Base-by-base conservation (phyloP, 2,888 invertebrate genomes). In the Digitonthophagus gazella region DNA sequence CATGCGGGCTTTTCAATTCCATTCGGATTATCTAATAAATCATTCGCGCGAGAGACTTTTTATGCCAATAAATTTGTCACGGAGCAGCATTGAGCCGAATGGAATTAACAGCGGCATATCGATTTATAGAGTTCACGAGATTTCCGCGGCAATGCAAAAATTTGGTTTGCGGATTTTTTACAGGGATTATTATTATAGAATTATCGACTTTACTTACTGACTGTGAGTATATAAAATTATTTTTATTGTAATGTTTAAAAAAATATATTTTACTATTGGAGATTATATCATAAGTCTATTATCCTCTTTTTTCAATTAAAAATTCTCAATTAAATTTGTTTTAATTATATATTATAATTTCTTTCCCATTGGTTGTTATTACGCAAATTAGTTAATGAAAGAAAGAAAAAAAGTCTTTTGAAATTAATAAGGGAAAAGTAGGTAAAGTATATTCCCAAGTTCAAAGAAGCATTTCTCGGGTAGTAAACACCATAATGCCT, bases 21-120 rank as follows among this genome's bases (percentile, higher is more conserved):
- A 61, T 61, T 61, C 61, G 18, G 61, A 61, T 61, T 19, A 61
- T 61, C 61, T 61, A 15, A 61, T 61, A 61, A 61, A 61, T 61
- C 61, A 61, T 61, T 44, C 15, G 16, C 61, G 61, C 16, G 61
- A 44, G 61, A 61, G 61, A 61, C 61, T 61, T 61, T 61, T 61
- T 61, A 20, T 61, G 19, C 18, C 20, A 61, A 61, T 61, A 61
- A 61, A 61, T 61, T 61, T 61, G 61, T 61, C 61, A 61, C 20
- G 61, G 61, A 6, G 61, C 61, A 6, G 61, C 18, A 61, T 19
- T 19, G 18, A 61, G 20, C 20, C 61, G 20, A 18, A 19, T 20
- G 61, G 61, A 19, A 61, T 61, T 61, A 61, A 44, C 28, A 44
- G 28, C 28, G 28, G 28, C 28, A 44, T 44, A 44, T 44, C 28